A percentile compares a stretch with the other conserved stretches of the same genome.
These are phyloP conservation scores for Tichodroma muraria DNA, from an alignment of 2,113 vertebrate species.

Conservation along the genomic window DNA sequence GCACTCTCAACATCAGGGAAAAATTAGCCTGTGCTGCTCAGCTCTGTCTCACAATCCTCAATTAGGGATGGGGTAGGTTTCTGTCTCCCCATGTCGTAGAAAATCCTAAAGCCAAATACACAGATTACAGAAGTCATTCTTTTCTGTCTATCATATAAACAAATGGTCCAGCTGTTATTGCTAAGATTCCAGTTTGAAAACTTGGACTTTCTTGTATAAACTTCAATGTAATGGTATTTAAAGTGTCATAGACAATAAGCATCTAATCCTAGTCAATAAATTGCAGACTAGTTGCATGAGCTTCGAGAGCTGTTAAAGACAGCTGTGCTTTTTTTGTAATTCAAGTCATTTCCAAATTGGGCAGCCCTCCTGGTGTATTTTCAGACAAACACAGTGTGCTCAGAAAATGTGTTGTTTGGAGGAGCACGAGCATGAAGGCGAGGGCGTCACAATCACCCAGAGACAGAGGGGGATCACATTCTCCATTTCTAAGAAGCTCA, in stretches of 20 bases:
- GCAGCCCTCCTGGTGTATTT: slow-evolving; percentile 75
- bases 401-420: slow-evolving; percentile 65
- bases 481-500: slow-evolving; percentile 16
- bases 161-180: slow-evolving; percentile 82
- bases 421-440: slow-evolving; percentile 22
- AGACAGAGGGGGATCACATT: background rate
- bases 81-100: slow-evolving; percentile 42
- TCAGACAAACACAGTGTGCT: slow-evolving; percentile 74
- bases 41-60: slow-evolving; percentile 62
- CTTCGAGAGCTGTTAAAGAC: slow-evolving; percentile 75
- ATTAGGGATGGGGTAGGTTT: slow-evolving; percentile 51
- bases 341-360: slow-evolving; percentile 73
- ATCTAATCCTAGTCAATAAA: slow-evolving; percentile 83
- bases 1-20: slow-evolving; percentile 69
- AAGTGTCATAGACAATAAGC: slow-evolving; percentile 85
- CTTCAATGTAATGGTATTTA: slow-evolving; percentile 85
- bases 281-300: slow-evolving; percentile 75
- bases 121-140: slow-evolving; percentile 83
- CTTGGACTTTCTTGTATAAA: slow-evolving; percentile 85
- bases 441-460: slow-evolving; percentile 41
- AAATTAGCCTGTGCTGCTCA: slow-evolving; percentile 66
- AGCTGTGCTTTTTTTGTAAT: slow-evolving; percentile 78
- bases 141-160: slow-evolving; percentile 83
- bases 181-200: slow-evolving; percentile 82
- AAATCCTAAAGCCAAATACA: slow-evolving; percentile 75